Evolutionary conservation across 2,797 vertebrate genomes (phyloP), one percentile per base, ranked within the genome.

Genomic region (Heliangelus exortis): DNA sequence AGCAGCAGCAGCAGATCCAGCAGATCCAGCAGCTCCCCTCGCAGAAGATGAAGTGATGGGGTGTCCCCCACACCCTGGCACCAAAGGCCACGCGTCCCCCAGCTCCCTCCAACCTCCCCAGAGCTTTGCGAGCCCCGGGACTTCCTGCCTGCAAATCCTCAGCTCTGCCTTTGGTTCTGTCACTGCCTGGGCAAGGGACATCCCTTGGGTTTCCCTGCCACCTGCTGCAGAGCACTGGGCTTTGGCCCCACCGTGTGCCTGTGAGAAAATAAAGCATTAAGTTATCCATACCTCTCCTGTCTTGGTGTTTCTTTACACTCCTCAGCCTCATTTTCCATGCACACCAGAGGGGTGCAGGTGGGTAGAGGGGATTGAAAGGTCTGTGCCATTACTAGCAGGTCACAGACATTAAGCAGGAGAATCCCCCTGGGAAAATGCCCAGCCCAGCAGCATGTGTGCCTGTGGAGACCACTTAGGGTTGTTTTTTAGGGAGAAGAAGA

Each of bases 11-110:
- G 51, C 45, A 45, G 45, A 48, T 48, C 71, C 92, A 62, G 67
- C 95, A 95, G 33, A 55, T 84, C 71, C 92, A 63, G 67, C 95
- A 95, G 33, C 51, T 84, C 69, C 91, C 96, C 18, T 69, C 79
- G 1, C 96, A 97, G 79, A 95, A 97, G 28, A 10, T 54, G 54
- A 92, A 89, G 41, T 89, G 77, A 73, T 22, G 33, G 19, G 3
- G 23, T 10, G 4, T 26, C 26, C 28, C 18, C 14, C 71, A 19
- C 1, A 1, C 12, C 28, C 48, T 6, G 0, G 23, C 22, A 47
- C 53, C 55, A 39, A 41, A 85, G 50, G 15, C 58, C 25, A 8
- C 15, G 3, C 20, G 4, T 1, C 18, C 33, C 39, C 20, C 41
- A 33, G 23, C 33, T 75, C 71, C 72, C 3, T 53, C 26, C 4